Evolutionary conservation across 2,888 invertebrate species (phyloP).

Genomic region (Cinara cedri): DNA sequence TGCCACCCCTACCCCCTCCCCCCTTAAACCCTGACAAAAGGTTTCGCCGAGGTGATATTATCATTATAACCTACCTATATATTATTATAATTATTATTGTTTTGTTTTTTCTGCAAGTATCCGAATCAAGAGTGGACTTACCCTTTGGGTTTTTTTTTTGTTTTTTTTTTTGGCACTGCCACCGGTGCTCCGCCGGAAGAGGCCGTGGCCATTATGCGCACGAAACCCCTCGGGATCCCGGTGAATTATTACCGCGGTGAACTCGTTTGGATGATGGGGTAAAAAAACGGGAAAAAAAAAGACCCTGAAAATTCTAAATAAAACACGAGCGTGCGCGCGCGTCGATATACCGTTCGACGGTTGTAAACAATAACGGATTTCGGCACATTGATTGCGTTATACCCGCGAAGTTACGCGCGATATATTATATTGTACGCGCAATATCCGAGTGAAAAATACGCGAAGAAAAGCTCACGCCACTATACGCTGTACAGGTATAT

Average conservation of each 20-base stretch:
- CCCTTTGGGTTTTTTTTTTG: constrained; percentile 33
- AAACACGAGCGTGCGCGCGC: no score
- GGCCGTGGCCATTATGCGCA: constrained; percentile 34
- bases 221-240: constrained; percentile 36
- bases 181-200: not conserved
- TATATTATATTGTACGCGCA: no score
- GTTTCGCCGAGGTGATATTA: constrained; percentile 4
- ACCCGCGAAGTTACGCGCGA: no score
- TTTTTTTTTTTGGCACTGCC: constrained; percentile 43
- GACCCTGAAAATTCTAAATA: not conserved
- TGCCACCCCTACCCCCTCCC: no score
- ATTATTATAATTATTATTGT: constrained; percentile 1
- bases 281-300: not conserved
- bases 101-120: constrained; percentile 30
- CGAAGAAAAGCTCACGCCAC: no score
- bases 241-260: constrained; percentile 46
- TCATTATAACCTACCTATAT: not conserved
- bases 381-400: no score
- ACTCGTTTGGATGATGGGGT: constrained; percentile 25
- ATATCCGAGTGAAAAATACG: no score
- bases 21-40: no score
- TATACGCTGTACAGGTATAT: no score
- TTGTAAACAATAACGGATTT: no score
- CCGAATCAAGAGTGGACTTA: constrained; percentile 42
- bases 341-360: no score